Conservation (phyloP, 2,888 invertebrate genomes). For the Acronicta psi region DNA sequence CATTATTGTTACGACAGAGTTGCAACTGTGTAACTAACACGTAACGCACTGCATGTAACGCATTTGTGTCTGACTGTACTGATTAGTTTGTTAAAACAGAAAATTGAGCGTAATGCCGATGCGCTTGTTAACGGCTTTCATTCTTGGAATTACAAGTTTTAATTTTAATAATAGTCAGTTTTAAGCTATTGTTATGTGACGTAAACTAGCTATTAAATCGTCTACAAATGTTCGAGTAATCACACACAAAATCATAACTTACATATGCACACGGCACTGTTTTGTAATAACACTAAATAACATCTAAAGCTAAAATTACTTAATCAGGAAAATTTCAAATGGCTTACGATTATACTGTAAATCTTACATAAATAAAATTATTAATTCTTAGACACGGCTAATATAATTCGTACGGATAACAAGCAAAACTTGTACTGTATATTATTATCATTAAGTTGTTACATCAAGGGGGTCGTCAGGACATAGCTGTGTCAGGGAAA, state of each 20-base stretch:
- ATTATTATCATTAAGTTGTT: constrained; percentile 33
- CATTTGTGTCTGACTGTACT: constrained; percentile 49
- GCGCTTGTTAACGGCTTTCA: constrained; percentile 53
- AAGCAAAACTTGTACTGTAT: constrained; percentile 21
- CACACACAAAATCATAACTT: constrained; percentile 23
- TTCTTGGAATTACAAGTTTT: constrained; percentile 49
- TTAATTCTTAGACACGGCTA: constrained; percentile 5
- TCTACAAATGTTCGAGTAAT: constrained; percentile 5
- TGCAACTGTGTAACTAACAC: constrained; percentile 56
- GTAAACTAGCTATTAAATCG: constrained; percentile 24
- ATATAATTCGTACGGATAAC: constrained; percentile 23
- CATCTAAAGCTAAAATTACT: constrained; percentile 3
- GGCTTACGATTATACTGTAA: constrained; percentile 6
- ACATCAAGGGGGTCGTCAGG: constrained; percentile 21
- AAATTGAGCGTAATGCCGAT: constrained; percentile 53
- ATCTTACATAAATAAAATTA: constrained; percentile 4
- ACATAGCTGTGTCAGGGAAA: constrained; percentile 35
- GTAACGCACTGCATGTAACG: constrained; percentile 52
- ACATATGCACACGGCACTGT: constrained; percentile 7
- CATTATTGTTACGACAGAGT: constrained; percentile 65
- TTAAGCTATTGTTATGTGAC: constrained; percentile 32
- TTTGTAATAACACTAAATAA: constrained; percentile 11
- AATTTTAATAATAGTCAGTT: constrained; percentile 38
- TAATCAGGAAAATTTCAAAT: constrained; percentile 12
- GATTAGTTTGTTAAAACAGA: constrained; percentile 50